Evolutionary conservation across 2,797 vertebrate species (phyloP).

Genomic region (Phylloscopus collybita): DNA sequence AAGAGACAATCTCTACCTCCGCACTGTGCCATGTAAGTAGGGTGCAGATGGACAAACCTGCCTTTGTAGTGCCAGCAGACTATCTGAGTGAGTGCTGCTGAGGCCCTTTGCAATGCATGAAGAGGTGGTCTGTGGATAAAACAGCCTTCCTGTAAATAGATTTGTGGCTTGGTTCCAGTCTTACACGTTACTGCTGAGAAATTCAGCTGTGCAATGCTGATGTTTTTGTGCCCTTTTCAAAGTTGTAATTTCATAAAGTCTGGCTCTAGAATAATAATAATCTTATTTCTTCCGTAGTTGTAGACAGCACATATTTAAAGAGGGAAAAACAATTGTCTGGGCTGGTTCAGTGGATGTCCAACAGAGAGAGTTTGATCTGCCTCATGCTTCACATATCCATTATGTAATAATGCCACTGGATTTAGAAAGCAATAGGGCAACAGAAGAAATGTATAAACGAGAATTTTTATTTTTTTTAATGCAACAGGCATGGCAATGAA

Average conservation of each 20-base stretch:
- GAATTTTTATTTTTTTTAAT: neutral
- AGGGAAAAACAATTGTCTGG: neutral
- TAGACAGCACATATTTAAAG: neutral
- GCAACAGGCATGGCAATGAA: neutral
- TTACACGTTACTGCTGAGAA: neutral
- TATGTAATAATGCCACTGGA: neutral
- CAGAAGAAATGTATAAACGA: neutral
- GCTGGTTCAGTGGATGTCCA: neutral
- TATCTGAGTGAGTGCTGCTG: neutral
- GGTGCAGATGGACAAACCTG: neutral
- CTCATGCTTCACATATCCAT: neutral
- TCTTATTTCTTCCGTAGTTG: neutral
- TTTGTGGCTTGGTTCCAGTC: neutral
- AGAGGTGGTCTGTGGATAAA: neutral
- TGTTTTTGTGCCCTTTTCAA: neutral
- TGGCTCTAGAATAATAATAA: neutral
- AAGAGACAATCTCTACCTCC: conserved; percentile 99
- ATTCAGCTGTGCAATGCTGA: neutral
- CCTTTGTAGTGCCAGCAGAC: neutral
- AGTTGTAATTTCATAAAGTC: neutral
- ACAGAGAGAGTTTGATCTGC: neutral
- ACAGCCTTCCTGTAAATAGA: neutral
- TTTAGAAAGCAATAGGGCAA: neutral
- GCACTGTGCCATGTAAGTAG: conserved; percentile 96
- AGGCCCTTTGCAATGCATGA: neutral